These are phyloP conservation scores for Bujurquina vittata DNA, from an alignment of 2,113 vertebrate genomes.

Conservation along the genomic window DNA sequence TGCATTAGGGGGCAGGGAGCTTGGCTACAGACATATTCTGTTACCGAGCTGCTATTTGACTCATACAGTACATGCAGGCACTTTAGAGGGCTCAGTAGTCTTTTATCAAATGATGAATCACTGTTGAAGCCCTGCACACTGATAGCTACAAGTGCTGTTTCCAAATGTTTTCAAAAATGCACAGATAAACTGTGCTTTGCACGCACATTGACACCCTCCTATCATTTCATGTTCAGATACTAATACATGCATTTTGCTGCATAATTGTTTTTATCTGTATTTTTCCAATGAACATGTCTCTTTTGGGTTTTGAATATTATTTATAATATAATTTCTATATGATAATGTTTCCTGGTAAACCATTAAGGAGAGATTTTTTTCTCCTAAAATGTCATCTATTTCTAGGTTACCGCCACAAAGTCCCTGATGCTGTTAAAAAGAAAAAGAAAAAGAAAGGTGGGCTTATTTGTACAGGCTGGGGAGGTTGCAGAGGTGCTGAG, in stretches of 20 bases:
- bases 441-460: not conserved
- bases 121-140: not conserved
- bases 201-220: not conserved
- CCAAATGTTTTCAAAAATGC: not conserved
- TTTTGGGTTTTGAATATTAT: not conserved
- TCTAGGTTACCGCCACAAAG: too few relatives aligned
- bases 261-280: not conserved
- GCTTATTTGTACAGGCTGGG: not conserved
- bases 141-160: slow-evolving; percentile 10
- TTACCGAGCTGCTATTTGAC: slow-evolving; percentile 28
- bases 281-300: not conserved
- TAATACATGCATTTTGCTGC: not conserved
- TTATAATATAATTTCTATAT: not conserved
- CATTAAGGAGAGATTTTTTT: not conserved
- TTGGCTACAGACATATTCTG: slow-evolving; percentile 32
- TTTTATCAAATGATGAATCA: slow-evolving; percentile 41
- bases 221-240: not conserved
- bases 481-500: not conserved
- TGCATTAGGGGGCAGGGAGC: not conserved
- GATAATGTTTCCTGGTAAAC: not conserved
- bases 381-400: not conserved
- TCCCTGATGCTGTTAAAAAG: too few relatives aligned
- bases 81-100: slow-evolving; percentile 9
- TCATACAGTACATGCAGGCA: slow-evolving; percentile 7
- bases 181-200: not conserved